A percentile compares a stretch with the other conserved stretches of the same genome.
Evolutionary conservation across 2,113 vertebrate species (phyloP).

Genomic region (Peromyscus leucopus): DNA sequence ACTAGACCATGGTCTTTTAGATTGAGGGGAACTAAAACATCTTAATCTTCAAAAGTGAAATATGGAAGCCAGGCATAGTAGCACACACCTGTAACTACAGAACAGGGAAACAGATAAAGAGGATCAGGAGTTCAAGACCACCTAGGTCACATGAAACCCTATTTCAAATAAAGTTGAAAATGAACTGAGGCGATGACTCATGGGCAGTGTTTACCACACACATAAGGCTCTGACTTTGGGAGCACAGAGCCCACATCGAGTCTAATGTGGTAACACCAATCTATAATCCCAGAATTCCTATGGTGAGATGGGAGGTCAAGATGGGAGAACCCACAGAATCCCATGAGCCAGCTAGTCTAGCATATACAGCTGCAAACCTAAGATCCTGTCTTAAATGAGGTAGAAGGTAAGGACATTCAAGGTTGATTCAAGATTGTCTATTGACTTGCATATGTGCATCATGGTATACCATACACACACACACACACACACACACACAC

Average conservation of each 20-base stretch:
- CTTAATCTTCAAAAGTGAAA: background rate
- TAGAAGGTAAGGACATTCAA: background rate
- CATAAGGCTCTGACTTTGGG: too few species aligned
- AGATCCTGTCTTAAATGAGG: background rate
- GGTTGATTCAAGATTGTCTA: background rate
- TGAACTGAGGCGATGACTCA: too few species aligned
- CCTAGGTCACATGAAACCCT: background rate
- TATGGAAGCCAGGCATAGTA: background rate
- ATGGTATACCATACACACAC: background rate
- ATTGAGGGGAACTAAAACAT: background rate
- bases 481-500: background rate
- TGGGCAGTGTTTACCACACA: background rate
- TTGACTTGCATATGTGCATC: background rate
- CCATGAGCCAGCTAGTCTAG: background rate
- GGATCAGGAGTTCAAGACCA: background rate
- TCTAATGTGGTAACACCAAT: background rate
- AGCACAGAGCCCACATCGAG: background rate
- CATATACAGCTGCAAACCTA: background rate
- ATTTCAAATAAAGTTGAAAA: background rate
- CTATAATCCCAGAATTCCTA: background rate
- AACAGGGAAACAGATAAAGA: background rate
- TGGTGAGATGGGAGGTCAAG: background rate
- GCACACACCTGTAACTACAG: background rate
- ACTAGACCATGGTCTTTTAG: background rate
- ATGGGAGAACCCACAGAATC: background rate